Evolutionary conservation across 2,797 vertebrate species (phyloP), one percentile per base, ranked within the genome.

Genomic region (Orientallactaga sibirica): DNA sequence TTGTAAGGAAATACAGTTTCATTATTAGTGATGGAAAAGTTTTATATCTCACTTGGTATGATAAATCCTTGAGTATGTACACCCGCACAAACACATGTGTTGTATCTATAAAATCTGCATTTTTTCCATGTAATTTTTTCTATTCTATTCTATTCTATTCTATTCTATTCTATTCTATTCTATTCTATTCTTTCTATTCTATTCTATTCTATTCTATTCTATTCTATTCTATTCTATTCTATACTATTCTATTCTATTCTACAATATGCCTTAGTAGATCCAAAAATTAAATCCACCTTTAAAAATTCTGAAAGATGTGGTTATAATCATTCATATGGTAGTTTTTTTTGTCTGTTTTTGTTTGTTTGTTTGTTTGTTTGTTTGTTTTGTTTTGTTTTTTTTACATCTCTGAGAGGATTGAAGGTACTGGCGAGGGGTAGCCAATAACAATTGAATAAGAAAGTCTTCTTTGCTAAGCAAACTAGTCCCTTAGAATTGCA

Each of bases 1-100:
- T 58, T 61, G 11, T 18, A 83, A 74, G 27, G 25, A 64, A 79
- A 92, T 16, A 10, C 58, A 79, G 15, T 1, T 29, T 16, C 64
- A 70, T 85, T 75, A 70, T 64, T 68, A 18, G n/a, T 29, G 83
- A 82, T 86, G 20, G 77, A 88, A 88, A 79, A 52, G 15, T 74
- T 86, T n/a, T 37, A 5, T 70, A 9, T 75, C 58, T 86, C 68
- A 82, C 11, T 89, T 89, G 29, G 16, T 11, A 3, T 48, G 19
- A 64, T n/a, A 5, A 33, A 33, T 82, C 25, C 3, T 64, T 74
- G 12, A 2, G 7, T 67, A 5, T 27, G 66, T 29, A n/a, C 3
- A 48, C 10, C 68, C 58, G 33, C 2, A 52, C 66, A 78, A 92
- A 18, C 5, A 82, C 33, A 70, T 71, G 27, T 70, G 48, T 27